Conservation (phyloP, 1,140 invertebrate genomes). For the Zaprionus vittiger region DNA sequence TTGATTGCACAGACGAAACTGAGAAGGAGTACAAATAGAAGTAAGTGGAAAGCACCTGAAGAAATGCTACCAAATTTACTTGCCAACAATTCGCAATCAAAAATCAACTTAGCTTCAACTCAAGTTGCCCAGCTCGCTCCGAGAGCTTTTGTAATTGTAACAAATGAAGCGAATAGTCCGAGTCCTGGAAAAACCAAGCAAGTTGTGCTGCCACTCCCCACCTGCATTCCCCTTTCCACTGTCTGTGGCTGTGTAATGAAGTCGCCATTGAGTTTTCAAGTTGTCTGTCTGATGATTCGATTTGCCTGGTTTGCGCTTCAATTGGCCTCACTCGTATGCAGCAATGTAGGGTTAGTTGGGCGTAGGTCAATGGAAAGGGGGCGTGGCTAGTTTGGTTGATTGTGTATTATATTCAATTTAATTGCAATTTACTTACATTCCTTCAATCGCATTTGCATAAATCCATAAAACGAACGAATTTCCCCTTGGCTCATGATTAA, state of each 20-base stretch:
- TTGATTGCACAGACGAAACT: constrained; percentile 64
- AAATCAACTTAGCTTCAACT: constrained; percentile 47
- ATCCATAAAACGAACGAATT: constrained; percentile 46
- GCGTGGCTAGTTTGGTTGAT: neutral
- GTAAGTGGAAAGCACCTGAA: constrained; percentile 17
- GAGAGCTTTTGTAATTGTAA: constrained; percentile 51
- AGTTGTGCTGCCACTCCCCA: neutral
- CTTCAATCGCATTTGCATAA: constrained; percentile 51
- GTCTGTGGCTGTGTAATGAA: constrained; percentile 47
- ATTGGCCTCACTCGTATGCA: constrained; percentile 21
- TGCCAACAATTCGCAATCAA: constrained; percentile 44
- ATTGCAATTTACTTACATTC: constrained; percentile 57
- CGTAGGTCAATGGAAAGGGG: neutral
- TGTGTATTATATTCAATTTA: constrained; percentile 37
- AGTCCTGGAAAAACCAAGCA: constrained; percentile 16
- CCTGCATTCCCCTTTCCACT: neutral
- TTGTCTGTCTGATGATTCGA: constrained; percentile 45
- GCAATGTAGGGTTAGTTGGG: neutral
- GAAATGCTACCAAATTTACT: constrained; percentile 40
- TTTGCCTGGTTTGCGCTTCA: constrained; percentile 36
- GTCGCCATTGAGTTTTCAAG: constrained; percentile 44
- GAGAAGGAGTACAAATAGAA: constrained; percentile 5
- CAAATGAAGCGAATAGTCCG: constrained; percentile 55
- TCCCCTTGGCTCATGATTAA: constrained; percentile 44
- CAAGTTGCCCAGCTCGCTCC: constrained; percentile 17